These are phyloP conservation scores for Aporophyla nigra DNA, from an alignment of 2,888 invertebrate species.

Conservation along the genomic window DNA sequence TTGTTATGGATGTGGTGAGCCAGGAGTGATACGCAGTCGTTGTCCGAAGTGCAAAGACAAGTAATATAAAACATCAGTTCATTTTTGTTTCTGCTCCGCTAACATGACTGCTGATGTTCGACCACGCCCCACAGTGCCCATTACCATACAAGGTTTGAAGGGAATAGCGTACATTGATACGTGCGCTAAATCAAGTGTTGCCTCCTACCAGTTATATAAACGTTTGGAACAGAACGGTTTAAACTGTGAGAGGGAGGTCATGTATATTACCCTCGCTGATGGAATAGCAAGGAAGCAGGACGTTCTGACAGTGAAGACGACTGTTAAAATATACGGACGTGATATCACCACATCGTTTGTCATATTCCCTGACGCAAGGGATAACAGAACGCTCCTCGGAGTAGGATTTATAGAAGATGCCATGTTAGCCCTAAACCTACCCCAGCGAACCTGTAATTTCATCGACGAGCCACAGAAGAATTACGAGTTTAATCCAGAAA, in stretches of 20 bases:
- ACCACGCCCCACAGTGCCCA: too few relatives aligned
- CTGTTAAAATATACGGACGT: background rate
- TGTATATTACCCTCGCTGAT: background rate
- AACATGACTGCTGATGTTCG: conserved; percentile 26
- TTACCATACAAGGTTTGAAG: conserved; percentile 8
- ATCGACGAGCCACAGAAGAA: background rate
- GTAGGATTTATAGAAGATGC: background rate
- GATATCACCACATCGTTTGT: background rate
- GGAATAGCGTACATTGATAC: conserved; percentile 45
- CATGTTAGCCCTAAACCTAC: background rate
- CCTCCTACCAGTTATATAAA: background rate
- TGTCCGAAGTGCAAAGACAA: background rate
- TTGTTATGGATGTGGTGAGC: background rate
- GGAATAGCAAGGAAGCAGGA: background rate
- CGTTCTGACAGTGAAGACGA: background rate
- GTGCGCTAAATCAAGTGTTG: background rate
- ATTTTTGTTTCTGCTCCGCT: background rate
- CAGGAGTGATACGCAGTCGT: background rate
- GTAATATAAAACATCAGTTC: background rate
- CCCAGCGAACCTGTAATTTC: background rate
- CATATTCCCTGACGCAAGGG: background rate
- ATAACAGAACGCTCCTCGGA: background rate
- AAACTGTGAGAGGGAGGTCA: background rate
- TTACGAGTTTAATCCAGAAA: background rate
- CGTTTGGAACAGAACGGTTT: background rate